A percentile compares a stretch with the other conserved stretches of the same genome.
phyloP scores from a whole-genome alignment of 2,888 invertebrate species.

The Erebia palarica region DNA sequence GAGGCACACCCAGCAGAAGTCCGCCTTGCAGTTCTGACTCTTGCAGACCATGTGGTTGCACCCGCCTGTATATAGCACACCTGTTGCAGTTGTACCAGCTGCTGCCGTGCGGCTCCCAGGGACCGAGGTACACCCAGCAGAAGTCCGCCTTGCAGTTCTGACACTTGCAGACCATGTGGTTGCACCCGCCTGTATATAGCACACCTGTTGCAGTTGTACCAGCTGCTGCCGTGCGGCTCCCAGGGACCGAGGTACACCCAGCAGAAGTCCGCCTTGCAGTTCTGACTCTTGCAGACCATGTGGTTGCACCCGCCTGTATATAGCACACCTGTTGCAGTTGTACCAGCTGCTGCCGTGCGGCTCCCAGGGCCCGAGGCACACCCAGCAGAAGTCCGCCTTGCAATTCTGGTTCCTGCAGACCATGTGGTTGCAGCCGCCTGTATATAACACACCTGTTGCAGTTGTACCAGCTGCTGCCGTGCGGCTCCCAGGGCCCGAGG shows the following conservation, averaged over 20 bases:
- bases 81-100: constrained; percentile 99
- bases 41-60: constrained; percentile 99
- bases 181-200: no score
- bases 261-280: constrained; percentile 98
- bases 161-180: no score
- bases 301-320: constrained; percentile 96
- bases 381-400: constrained; percentile 99
- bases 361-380: constrained; percentile 99
- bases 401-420: constrained; percentile 99
- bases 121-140: no score
- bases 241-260: constrained; percentile 99
- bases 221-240: constrained; percentile 99
- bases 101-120: no score
- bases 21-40: constrained; percentile 98
- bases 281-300: constrained; percentile 99
- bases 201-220: constrained; percentile 97
- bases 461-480: constrained; percentile 98
- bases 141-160: no score
- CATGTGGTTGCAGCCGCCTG: constrained; percentile 99
- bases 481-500: constrained; percentile 99
- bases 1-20: constrained; percentile 99
- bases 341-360: constrained; percentile 99
- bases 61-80: constrained; percentile 84
- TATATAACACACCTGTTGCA: constrained; percentile 88
- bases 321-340: constrained; percentile 91